Evolutionary conservation across 2,888 invertebrate genomes (phyloP), one percentile per base, ranked within the genome.

Genomic region (Carabus problematicus): DNA sequence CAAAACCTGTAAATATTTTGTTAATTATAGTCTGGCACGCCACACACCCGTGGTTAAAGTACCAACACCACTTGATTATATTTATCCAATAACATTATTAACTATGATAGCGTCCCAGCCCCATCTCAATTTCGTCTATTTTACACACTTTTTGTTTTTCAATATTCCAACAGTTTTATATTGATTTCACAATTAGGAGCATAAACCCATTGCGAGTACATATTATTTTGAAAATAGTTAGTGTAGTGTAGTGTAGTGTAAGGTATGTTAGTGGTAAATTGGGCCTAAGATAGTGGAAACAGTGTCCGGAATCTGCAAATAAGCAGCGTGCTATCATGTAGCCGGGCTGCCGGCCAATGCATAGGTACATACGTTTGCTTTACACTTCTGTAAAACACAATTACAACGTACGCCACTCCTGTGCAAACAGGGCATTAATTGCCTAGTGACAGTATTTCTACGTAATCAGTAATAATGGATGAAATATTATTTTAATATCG

Each of bases 401-500:
- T 59, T 66, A 66, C 29, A 29, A 29, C 29, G 2, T 29, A 29
- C 29, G 2, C 29, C 29, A 29, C 3, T 29, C 66, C 40, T 49
- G 40, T 40, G 49, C 47, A 66, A 66, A 66, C 66, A 66, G 39
- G 41, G 29, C 66, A 58, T 66, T 66, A 66, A 66, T 66, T 66
- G 59, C 66, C 59, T 66, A 66, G 58, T 66, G 66, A 66, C 66
- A 66, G 56, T 66, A 66, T 66, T 66, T 66, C 66, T 59, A 66
- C 45, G 56, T 66, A 66, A 66, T 66, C 66, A 59, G 59, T 29
- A 29, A 29, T 66, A 66, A 66, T 66, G 59, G 59, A 66, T 66
- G 66, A 66, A 66, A 66, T 66, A 66, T 66, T 59, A 66, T 66
- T 66, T 66, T 66, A 66, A 66, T 66, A 66, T 66, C 66, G 66